Conservation (phyloP, 2,113 vertebrate species). For the Polypterus senegalus region DNA sequence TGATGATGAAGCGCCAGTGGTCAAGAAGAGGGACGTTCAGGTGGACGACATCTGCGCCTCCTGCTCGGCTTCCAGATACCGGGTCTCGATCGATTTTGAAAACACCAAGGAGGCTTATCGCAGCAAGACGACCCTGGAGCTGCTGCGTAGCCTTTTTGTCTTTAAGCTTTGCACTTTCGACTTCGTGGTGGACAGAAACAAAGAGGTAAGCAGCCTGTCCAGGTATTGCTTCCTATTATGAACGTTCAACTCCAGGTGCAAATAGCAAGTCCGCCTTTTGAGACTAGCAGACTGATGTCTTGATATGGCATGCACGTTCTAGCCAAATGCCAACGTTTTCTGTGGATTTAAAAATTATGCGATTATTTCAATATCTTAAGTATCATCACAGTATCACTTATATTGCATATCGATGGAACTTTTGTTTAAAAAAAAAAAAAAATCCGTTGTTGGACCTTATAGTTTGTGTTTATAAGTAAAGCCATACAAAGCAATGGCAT, state of each 20-base stretch:
- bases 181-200: slow-evolving; percentile 48
- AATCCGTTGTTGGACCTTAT: no score
- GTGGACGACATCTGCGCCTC: slow-evolving; percentile 1
- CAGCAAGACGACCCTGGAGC: slow-evolving; percentile 60
- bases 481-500: no score
- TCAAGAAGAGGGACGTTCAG: not conserved
- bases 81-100: slow-evolving; percentile 40
- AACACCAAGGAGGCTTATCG: slow-evolving; percentile 50
- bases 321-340: not conserved
- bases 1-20: not conserved
- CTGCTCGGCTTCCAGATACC: slow-evolving; percentile 9
- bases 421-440: no score
- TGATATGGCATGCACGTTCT: fast-evolving
- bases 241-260: not conserved
- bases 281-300: not conserved
- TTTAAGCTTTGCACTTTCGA: slow-evolving; percentile 53
- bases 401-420: no score
- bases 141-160: slow-evolving; percentile 51
- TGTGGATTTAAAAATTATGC: slow-evolving; percentile 1
- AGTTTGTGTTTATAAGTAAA: no score
- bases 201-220: slow-evolving; percentile 38
- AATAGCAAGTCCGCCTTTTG: not conserved
- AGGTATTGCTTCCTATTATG: not conserved
- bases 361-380: no score
- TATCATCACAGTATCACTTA: no score